phyloP scores from a whole-genome alignment of 53 echinoderm and acorn worm genomes.

The Pentamera pediparva region DNA sequence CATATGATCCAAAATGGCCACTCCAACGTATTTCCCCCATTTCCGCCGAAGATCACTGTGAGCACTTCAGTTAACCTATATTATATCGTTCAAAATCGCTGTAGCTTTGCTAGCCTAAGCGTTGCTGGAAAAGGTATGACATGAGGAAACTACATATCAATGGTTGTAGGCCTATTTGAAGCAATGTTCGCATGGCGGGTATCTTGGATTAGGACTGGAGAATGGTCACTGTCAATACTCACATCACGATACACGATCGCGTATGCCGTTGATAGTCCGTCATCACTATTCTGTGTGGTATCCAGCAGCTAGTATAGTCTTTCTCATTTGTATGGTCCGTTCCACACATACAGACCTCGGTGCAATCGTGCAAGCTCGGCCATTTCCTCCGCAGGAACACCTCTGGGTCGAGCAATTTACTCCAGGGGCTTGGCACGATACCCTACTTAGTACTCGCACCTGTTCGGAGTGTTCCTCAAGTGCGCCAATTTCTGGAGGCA shows the following conservation, averaged over 20 bases:
- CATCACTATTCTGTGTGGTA: conserved; percentile 15
- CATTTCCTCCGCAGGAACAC: conserved; percentile 33
- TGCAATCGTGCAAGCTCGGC: conserved; percentile 13
- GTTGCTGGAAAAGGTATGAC: background rate
- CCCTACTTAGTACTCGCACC: conserved; percentile 29
- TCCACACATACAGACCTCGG: conserved; percentile 36
- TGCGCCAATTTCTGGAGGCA: conserved; percentile 22
- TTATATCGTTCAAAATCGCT: background rate
- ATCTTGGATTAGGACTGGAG: background rate
- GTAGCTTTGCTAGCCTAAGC: no score
- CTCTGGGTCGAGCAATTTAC: background rate
- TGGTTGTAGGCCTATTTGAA: no score
- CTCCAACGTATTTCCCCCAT: no score
- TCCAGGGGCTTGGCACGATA: conserved; percentile 33
- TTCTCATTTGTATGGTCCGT: conserved; percentile 1
- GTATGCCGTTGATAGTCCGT: background rate
- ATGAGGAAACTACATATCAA: no score
- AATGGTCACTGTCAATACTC: background rate
- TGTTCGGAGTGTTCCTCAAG: conserved; percentile 36
- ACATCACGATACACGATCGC: background rate
- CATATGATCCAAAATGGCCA: no score
- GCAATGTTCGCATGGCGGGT: background rate
- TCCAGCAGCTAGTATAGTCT: background rate
- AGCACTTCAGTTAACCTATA: background rate
- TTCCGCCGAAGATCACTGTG: background rate